A percentile compares a stretch with the other conserved stretches of the same genome.
Conservation (phyloP, 1,140 invertebrate genomes). For the Temnothorax nylanderi region DNA sequence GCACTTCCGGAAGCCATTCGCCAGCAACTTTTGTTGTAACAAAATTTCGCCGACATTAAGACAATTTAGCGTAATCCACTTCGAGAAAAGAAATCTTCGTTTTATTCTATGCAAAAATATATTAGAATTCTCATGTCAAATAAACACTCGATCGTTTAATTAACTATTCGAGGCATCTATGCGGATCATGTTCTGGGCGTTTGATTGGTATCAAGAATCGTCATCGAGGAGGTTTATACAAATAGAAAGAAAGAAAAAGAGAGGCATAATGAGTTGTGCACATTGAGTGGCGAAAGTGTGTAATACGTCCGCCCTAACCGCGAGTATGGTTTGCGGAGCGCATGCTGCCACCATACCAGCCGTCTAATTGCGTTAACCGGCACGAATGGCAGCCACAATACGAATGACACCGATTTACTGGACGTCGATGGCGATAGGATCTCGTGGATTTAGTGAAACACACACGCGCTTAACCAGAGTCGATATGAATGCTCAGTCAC, state of each 20-base stretch:
- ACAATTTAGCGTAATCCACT: background rate
- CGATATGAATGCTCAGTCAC: constrained; percentile 26
- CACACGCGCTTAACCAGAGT: constrained; percentile 2
- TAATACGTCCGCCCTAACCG: constrained; percentile 74
- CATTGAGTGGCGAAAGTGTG: constrained; percentile 77
- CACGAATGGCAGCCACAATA: constrained; percentile 74
- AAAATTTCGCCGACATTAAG: background rate
- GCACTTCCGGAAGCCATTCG: constrained; percentile 64
- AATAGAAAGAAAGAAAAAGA: constrained; percentile 44
- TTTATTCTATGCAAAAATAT: background rate
- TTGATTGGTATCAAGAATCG: background rate
- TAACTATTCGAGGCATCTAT: too few species aligned
- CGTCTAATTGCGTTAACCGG: constrained; percentile 78
- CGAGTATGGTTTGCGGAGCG: constrained; percentile 75
- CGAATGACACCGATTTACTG: constrained; percentile 78
- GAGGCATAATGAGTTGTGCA: constrained; percentile 76
- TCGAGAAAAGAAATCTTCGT: background rate
- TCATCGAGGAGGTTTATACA: background rate
- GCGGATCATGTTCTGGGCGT: background rate
- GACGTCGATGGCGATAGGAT: constrained; percentile 65
- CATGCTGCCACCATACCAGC: constrained; percentile 74
- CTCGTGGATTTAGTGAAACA: constrained; percentile 65
- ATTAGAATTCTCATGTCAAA: background rate
- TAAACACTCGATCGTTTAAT: background rate
- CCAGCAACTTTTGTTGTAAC: background rate